Evolutionary conservation across 1,140 invertebrate species (phyloP), one percentile per base, ranked within the genome.

Genomic region (Drosophila ambigua): DNA sequence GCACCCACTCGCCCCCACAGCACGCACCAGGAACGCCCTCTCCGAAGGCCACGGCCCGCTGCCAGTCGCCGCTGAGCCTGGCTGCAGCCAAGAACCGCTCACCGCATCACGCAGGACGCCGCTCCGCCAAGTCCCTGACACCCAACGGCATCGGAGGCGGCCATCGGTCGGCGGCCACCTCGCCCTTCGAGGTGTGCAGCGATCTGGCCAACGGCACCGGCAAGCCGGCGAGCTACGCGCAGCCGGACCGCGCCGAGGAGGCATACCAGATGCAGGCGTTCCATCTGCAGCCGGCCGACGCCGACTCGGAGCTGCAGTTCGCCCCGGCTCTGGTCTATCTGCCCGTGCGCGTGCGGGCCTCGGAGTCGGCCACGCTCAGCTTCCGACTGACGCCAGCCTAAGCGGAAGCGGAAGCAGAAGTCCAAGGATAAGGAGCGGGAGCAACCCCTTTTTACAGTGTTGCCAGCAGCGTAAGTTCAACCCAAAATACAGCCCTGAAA

Each of bases 381-480:
- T 98, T 98, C 92, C 97, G 95, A 77, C 95, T 99, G 54, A 98
- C 96, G 83, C 97, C 97, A 66, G 96, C 97, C 93, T 98, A 95
- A 90, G 60, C 4, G 15, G 50, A 4, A 66, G 96, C 97, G 93
- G 98, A 95, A 90, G 60, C 4, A 20, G 50, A 4, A 20, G 50
- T 5, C 8, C 5, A 11, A 43, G 46, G 11, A 11, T n/a, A 15
- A 31, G 8, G 8, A 31, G 58, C 28, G 13, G n/a, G n/a, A 20
- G 63, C 73, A 76, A 67, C 64, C 35, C 35, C 35, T 13, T 74
- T 28, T 55, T 53, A 13, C 60, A 69, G 87, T 90, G 81, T 90
- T 90, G 87, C 76, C 87, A 90, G 81, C 78, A 90, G 81, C 79
- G 87, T 90, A 90, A 90, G 82, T 88, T 82, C 58, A 87, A 48